phyloP scores from a whole-genome alignment of 1,140 invertebrate genomes.

The Chlorops oryzae region DNA sequence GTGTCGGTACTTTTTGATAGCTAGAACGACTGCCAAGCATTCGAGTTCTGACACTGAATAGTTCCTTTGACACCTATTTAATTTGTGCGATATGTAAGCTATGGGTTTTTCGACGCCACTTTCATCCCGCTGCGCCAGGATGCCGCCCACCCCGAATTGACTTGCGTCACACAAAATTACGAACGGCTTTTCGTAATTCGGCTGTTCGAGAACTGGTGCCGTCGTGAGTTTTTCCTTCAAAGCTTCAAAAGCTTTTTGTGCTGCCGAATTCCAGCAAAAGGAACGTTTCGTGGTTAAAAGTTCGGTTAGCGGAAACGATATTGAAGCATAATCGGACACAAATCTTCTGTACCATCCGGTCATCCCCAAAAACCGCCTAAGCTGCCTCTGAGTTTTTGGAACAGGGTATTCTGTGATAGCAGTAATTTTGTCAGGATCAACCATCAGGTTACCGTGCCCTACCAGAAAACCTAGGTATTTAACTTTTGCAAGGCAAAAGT shows the following conservation, averaged over 20 bases:
- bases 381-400: not conserved
- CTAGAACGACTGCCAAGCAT: constrained; percentile 6
- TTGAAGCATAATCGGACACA: constrained; percentile 1
- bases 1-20: too few species aligned
- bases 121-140: constrained; percentile 2
- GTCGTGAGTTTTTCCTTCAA: not conserved
- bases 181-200: constrained; percentile 20
- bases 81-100: constrained; percentile 4
- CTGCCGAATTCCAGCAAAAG: not conserved
- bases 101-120: constrained; percentile 7
- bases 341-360: constrained; percentile 4
- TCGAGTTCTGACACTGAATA: constrained; percentile 11
- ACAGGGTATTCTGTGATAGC: not conserved
- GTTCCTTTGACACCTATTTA: constrained; percentile 9
- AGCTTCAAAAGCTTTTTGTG: constrained; percentile 1
- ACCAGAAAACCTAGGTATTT: constrained; percentile 7
- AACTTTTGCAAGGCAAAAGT: constrained; percentile 40
- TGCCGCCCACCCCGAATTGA: constrained; percentile 1
- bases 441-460: constrained; percentile 26
- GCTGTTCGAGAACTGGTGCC: constrained; percentile 5
- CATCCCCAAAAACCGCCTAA: constrained; percentile 3
- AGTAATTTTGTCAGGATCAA: constrained; percentile 20
- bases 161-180: constrained; percentile 14
- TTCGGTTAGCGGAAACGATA: not conserved
- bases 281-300: not conserved